Percentiles rank a stretch among this genome's conserved stretches.
phyloP scores from a whole-genome alignment of 2,113 vertebrate genomes.

The Albula goreensis region DNA sequence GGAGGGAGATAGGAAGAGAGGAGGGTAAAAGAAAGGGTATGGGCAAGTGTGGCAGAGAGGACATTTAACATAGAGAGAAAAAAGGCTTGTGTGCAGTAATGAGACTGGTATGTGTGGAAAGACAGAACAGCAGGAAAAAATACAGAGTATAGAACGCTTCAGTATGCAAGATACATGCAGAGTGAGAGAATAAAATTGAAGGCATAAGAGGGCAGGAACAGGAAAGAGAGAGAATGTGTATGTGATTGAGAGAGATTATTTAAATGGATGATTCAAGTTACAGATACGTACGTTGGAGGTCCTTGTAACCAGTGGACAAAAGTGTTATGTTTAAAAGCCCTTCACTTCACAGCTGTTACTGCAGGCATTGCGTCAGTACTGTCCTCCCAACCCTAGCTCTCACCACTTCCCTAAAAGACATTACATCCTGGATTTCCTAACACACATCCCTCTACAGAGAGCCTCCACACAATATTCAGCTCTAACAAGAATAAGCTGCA shows the following conservation, averaged over 20 bases:
- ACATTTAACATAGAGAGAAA: background rate
- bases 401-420: background rate
- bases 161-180: background rate
- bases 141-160: too few relatives aligned
- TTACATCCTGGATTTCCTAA: background rate
- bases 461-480: background rate
- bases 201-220: background rate
- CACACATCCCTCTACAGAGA: background rate
- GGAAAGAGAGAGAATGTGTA: background rate
- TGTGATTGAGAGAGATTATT: background rate
- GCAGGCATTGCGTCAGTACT: background rate
- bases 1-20: background rate
- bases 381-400: background rate
- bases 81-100: background rate
- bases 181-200: background rate
- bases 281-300: background rate
- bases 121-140: background rate
- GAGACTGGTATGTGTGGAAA: background rate
- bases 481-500: too few relatives aligned
- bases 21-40: background rate
- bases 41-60: background rate
- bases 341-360: constrained; percentile 9
- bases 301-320: background rate
- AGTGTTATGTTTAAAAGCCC: background rate
- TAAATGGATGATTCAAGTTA: background rate